phyloP scores from a whole-genome alignment of 2,888 invertebrate species.

The Schizotus pectinicornis region DNA sequence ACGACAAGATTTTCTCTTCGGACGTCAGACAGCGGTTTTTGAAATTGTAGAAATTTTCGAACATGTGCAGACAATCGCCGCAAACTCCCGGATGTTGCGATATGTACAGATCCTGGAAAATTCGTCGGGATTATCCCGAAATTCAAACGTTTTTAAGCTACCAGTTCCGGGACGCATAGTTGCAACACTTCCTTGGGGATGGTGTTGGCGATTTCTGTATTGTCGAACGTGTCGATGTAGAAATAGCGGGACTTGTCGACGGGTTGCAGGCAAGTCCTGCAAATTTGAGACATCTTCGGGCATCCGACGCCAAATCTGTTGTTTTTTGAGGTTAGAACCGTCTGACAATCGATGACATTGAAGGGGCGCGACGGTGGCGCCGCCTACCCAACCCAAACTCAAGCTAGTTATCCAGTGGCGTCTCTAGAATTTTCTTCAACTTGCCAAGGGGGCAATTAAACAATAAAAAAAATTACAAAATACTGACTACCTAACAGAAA shows the following conservation, averaged over 20 bases:
- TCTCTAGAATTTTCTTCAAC: too few relatives aligned
- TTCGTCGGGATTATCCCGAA: background rate
- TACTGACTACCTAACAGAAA: too few relatives aligned
- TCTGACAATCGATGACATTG: too few relatives aligned
- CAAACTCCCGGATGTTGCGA: constrained; percentile 45
- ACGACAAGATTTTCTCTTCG: constrained; percentile 42
- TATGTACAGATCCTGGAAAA: constrained; percentile 46
- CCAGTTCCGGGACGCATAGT: constrained; percentile 48
- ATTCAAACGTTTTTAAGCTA: constrained; percentile 25
- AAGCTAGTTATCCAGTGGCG: too few relatives aligned
- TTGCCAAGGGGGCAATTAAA: too few relatives aligned
- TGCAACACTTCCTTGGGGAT: constrained; percentile 42
- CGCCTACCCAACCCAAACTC: too few relatives aligned
- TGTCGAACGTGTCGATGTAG: constrained; percentile 18
- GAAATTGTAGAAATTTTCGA: constrained; percentile 45
- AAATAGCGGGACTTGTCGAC: constrained; percentile 26
- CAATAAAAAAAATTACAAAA: too few relatives aligned
- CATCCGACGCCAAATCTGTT: background rate
- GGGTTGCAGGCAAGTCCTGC: constrained; percentile 41
- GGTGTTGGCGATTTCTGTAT: constrained; percentile 12
- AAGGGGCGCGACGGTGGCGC: too few relatives aligned
- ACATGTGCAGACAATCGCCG: constrained; percentile 38
- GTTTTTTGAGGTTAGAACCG: too few relatives aligned
- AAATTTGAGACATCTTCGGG: constrained; percentile 28
- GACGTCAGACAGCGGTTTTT: constrained; percentile 45